A percentile compares a stretch with the other conserved stretches of the same genome.
phyloP scores from a whole-genome alignment of 2,113 vertebrate species.

The Gopherus flavomarginatus region DNA sequence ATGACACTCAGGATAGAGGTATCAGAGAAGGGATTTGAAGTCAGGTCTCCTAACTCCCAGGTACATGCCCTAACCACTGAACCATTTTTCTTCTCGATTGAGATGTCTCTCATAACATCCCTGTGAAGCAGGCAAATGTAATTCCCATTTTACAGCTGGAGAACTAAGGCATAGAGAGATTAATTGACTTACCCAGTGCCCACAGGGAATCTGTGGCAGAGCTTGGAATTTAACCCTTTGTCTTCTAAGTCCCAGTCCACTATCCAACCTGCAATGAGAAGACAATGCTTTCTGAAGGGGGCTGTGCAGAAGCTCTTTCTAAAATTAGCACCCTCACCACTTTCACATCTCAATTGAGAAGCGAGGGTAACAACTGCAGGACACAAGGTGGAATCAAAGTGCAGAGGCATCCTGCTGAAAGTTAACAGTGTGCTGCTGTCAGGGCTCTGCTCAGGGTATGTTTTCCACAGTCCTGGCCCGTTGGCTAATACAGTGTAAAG shows the following conservation, averaged over 20 bases:
- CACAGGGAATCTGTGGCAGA: background rate
- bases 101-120: background rate
- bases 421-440: accelerated
- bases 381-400: background rate
- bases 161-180: background rate
- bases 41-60: background rate
- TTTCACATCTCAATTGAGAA: accelerated
- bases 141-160: too few species aligned
- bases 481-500: background rate
- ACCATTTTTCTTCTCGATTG: background rate
- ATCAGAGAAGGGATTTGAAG: background rate
- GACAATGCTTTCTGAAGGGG: background rate
- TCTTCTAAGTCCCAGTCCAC: accelerated
- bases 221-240: background rate
- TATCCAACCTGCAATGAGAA: background rate
- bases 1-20: background rate
- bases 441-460: background rate
- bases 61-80: background rate
- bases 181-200: background rate
- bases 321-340: background rate
- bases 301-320: background rate
- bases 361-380: background rate
- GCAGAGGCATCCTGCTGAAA: background rate
- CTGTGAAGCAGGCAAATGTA: background rate
- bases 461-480: background rate